Base-by-base conservation (phyloP, 2,113 vertebrate species). In the Scortum barcoo region DNA sequence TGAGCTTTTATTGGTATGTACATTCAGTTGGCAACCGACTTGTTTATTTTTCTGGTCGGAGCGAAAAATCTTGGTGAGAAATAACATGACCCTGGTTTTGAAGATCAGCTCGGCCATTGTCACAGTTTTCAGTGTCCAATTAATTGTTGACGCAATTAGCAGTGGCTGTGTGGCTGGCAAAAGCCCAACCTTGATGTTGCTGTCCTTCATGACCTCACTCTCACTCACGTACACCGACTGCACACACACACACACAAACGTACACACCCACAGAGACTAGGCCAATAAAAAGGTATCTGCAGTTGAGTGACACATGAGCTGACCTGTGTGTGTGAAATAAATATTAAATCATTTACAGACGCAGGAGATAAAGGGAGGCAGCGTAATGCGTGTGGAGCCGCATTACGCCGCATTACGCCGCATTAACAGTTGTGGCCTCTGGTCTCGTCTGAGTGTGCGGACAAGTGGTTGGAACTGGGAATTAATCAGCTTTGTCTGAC, bases 141-240 rank as follows among this genome's bases (percentile, higher is more conserved):
- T 72, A 78, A 72, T 66, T 82, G 61, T 48, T 68, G 61, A 76
- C 61, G 57, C 71, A 88, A 81, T 84, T 78, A 81, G 56, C 54
- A 26, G 58, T 56, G 75, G 51, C 65, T 44, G 42, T 65, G 67
- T 78, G 58, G 42, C 20, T 76, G 86, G 75, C 71, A 30, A 53
- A 42, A 46, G 20, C 8, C 53, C 58, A 72, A 51, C 17, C 19
- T 22, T 72, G 33, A 36, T 26, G 36, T 42, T 62, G 50, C n/a
- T 58, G 76, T 63, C 60, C 33, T 28, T 58, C 4, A 14, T 38
- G 50, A 72, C 66, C 71, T 76, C 63, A 13, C 36, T 69, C 61
- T 16, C 22, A 22, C 50, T 46, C 58, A 60, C 22, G 4, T 48
- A 54, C 19, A 3, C 22, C n/a, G 50, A 33, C 28, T 9, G 7